These are phyloP conservation scores for Rotaria sp. DNA, from an alignment of 2,888 invertebrate genomes.

Conservation along the genomic window DNA sequence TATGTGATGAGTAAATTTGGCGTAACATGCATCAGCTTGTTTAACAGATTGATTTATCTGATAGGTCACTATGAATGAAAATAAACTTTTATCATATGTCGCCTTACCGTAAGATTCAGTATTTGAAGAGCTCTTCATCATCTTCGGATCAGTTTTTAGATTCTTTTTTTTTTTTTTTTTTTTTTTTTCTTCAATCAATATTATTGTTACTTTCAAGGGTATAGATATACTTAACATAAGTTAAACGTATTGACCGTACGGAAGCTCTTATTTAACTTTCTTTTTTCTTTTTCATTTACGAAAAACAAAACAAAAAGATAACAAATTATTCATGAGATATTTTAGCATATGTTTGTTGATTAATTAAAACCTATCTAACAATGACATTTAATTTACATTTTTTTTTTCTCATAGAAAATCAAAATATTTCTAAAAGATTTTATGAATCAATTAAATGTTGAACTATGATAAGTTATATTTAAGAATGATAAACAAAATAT, in stretches of 20 bases:
- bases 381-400: too few relatives aligned
- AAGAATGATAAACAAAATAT: too few relatives aligned
- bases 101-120: not conserved
- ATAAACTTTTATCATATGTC: not conserved
- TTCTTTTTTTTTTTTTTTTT: not conserved
- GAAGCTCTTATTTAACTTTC: not conserved
- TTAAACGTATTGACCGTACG: not conserved
- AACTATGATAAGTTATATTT: too few relatives aligned
- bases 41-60: not conserved
- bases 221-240: not conserved
- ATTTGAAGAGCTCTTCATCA: conserved; percentile 6
- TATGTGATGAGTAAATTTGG: not conserved
- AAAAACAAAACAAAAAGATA: not conserved
- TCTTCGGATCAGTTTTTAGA: not conserved
- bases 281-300: not conserved
- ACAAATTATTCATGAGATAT: not conserved
- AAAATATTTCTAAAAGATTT: too few relatives aligned
- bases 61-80: not conserved
- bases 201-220: not conserved
- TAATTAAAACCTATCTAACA: too few relatives aligned
- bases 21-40: conserved; percentile 18
- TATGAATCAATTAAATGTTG: too few relatives aligned
- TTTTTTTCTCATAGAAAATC: too few relatives aligned
- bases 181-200: not conserved
- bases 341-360: too few relatives aligned